Conservation (phyloP, 2,797 vertebrate genomes). For the Tolypeutes matacus region DNA sequence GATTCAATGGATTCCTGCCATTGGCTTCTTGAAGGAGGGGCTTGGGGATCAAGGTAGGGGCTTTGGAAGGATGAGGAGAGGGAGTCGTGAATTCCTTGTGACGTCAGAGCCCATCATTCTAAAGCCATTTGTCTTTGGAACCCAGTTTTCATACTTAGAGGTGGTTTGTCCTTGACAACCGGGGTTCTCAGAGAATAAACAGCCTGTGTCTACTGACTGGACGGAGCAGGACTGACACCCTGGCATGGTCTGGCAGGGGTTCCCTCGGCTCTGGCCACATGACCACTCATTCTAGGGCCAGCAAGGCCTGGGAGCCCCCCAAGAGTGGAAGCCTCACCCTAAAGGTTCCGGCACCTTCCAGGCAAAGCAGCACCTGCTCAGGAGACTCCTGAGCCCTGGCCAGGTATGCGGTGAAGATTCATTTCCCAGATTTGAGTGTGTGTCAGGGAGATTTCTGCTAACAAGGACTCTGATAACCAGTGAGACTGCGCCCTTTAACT, state of each 20-base stretch:
- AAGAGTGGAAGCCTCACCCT: accelerated
- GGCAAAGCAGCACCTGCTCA: background rate
- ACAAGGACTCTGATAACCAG: background rate
- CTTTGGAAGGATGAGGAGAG: background rate
- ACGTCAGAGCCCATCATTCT: background rate
- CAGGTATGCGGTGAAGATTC: background rate
- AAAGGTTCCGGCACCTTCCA: background rate
- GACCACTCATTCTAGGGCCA: accelerated
- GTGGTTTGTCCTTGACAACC: background rate
- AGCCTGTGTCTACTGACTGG: accelerated
- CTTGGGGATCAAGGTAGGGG: background rate
- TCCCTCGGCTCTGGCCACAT: background rate
- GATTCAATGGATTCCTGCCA: background rate
- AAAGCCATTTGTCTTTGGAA: background rate
- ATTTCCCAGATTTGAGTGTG: no score
- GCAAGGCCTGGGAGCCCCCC: background rate
- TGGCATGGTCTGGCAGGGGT: background rate
- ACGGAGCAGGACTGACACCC: accelerated
- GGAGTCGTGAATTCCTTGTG: background rate
- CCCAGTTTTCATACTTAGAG: background rate
- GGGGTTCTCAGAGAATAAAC: background rate
- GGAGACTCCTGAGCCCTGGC: background rate
- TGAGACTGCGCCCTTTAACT: background rate
- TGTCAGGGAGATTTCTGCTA: background rate
- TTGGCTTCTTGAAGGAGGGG: slow-evolving; percentile 6